Evolutionary conservation across 2,113 vertebrate genomes (phyloP).

Genomic region (Gopherus evgoodei): DNA sequence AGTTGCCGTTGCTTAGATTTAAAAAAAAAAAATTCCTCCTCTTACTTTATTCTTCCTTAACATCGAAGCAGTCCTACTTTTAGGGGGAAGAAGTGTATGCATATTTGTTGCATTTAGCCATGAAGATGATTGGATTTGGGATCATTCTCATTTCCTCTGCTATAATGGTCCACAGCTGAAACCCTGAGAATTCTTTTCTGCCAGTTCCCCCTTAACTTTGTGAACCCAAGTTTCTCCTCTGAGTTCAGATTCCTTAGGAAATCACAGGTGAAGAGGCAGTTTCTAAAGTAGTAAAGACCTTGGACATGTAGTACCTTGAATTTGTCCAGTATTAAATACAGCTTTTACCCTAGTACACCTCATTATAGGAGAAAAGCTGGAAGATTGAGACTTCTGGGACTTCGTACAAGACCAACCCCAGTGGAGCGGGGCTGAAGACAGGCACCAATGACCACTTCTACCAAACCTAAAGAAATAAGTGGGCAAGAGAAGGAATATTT

Average conservation of each 20-base stretch:
- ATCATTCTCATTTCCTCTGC: not conserved
- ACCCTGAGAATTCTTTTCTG: not conserved
- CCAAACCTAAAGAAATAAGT: not conserved
- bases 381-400: not conserved
- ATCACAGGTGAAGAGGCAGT: not conserved
- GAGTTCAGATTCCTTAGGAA: not conserved
- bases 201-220: fast-evolving
- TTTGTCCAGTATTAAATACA: not conserved
- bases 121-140: not conserved
- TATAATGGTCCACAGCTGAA: not conserved
- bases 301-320: not conserved
- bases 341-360: not conserved
- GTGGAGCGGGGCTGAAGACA: not conserved
- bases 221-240: not conserved
- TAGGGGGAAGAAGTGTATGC: not conserved
- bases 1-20: not conserved
- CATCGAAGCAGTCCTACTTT: too few species aligned
- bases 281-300: not conserved
- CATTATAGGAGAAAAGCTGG: not conserved
- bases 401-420: not conserved
- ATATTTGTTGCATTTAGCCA: not conserved
- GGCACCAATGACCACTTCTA: not conserved
- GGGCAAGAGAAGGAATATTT: not conserved
- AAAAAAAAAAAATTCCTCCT: not conserved
- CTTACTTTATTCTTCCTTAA: too few species aligned